A percentile compares a stretch with the other conserved stretches of the same genome.
Conservation (phyloP, 2,888 invertebrate genomes). For the Cosmorhoe ocellata region DNA sequence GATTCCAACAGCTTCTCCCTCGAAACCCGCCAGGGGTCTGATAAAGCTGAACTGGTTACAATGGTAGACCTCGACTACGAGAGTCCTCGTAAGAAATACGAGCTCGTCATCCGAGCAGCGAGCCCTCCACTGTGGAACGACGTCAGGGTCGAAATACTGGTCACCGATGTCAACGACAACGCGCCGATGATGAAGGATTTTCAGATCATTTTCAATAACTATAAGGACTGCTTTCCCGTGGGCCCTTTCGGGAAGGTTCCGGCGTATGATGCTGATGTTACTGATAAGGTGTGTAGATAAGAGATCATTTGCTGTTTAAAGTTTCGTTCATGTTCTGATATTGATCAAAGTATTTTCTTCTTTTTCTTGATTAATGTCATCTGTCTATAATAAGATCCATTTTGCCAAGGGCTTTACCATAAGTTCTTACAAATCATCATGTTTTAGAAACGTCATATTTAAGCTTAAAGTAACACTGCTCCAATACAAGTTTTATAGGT, state of each 20-base stretch:
- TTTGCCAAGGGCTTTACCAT: no score
- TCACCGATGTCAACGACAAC: conserved; percentile 98
- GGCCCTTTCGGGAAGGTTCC: conserved; percentile 95
- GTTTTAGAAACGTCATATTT: no score
- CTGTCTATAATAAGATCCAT: no score
- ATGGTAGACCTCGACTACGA: conserved; percentile 97
- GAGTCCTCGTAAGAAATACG: conserved; percentile 94
- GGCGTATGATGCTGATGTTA: conserved; percentile 97
- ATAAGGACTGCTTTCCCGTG: conserved; percentile 95
- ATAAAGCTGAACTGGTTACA: conserved; percentile 93
- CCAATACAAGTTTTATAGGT: no score
- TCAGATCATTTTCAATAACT: conserved; percentile 97
- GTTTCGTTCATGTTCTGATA: no score
- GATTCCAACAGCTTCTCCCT: conserved; percentile 93
- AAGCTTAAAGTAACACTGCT: no score
- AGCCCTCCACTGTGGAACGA: conserved; percentile 95
- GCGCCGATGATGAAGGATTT: conserved; percentile 96
- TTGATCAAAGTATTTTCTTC: no score
- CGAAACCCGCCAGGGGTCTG: conserved; percentile 90
- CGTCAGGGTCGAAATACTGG: conserved; percentile 92
- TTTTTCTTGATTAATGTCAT: no score
- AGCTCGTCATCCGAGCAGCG: conserved; percentile 93
- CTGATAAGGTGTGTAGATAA: conserved; percentile 87
- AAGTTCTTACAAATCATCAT: no score
- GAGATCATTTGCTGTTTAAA: no score